Percentiles rank a stretch among this genome's conserved stretches.
phyloP scores from a whole-genome alignment of 2,888 invertebrate species.

The Myopa testacea region DNA sequence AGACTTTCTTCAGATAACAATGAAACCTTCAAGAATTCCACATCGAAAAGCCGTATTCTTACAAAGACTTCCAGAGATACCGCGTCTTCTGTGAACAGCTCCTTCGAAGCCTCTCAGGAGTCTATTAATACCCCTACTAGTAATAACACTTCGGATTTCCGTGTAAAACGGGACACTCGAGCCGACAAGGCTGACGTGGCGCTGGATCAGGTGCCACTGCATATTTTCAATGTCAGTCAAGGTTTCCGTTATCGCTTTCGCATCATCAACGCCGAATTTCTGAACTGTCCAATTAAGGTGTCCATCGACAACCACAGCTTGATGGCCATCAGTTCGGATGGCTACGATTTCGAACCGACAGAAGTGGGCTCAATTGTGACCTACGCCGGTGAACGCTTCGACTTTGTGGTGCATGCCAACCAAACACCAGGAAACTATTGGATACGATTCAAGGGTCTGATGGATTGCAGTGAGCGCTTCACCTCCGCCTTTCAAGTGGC shows the following conservation, averaged over 20 bases:
- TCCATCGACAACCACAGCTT: slow-evolving; percentile 87
- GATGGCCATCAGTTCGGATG: slow-evolving; percentile 82
- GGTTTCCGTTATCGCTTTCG: slow-evolving; percentile 83
- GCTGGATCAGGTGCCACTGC: slow-evolving; percentile 59
- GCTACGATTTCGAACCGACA: slow-evolving; percentile 80
- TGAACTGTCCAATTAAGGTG: slow-evolving; percentile 88
- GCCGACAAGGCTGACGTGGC: slow-evolving; percentile 44
- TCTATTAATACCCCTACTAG: too few species aligned
- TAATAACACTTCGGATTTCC: not conserved
- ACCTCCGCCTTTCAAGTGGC: slow-evolving; percentile 77
- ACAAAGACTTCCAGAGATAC: not conserved
- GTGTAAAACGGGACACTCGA: slow-evolving; percentile 20
- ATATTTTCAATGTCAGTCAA: slow-evolving; percentile 62
- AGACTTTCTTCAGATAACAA: slow-evolving; percentile 18
- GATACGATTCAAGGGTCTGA: slow-evolving; percentile 84
- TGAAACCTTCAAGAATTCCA: not conserved
- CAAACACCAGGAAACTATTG: slow-evolving; percentile 80
- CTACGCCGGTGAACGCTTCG: slow-evolving; percentile 91
- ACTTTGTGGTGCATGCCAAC: slow-evolving; percentile 82
- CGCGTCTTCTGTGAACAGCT: too few species aligned
- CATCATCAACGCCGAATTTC: slow-evolving; percentile 85
- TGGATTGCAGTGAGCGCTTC: slow-evolving; percentile 84
- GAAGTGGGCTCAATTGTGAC: slow-evolving; percentile 78
- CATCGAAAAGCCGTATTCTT: not conserved
- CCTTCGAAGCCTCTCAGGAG: not conserved